Evolutionary conservation across 2,797 vertebrate genomes (phyloP).

Genomic region (Sebastes matsubarae): DNA sequence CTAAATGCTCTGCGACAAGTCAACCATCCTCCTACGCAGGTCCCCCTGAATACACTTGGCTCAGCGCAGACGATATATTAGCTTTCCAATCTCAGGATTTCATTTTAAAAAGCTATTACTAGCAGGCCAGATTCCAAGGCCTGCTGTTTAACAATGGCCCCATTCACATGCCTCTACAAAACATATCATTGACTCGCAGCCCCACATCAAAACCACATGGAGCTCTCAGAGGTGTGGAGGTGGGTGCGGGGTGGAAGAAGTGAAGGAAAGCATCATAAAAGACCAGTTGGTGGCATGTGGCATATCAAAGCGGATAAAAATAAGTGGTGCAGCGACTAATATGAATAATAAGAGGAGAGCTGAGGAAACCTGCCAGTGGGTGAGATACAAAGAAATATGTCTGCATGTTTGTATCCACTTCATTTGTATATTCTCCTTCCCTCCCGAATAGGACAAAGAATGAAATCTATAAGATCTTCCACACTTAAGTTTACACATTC

Average conservation of each 20-base stretch:
- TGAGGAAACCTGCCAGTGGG: conserved; percentile 13
- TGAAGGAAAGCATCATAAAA: conserved; percentile 25
- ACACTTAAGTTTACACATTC: not conserved
- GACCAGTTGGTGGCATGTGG: conserved; percentile 10
- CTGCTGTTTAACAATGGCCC: conserved; percentile 70
- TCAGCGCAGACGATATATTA: conserved; percentile 44
- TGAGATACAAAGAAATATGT: conserved; percentile 3
- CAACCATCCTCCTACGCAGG: conserved; percentile 42
- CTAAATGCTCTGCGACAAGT: conserved; percentile 46
- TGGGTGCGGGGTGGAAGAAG: conserved; percentile 31
- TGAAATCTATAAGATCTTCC: not conserved
- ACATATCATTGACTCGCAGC: conserved; percentile 63
- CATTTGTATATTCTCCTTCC: not conserved
- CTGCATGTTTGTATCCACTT: conserved; percentile 1
- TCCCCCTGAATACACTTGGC: conserved; percentile 41
- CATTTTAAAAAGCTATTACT: conserved; percentile 69
- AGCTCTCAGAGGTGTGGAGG: conserved; percentile 48
- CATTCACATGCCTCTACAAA: conserved; percentile 69
- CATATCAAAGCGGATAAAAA: conserved; percentile 20
- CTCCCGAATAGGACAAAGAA: not conserved
- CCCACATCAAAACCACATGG: conserved; percentile 74
- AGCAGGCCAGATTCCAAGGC: conserved; percentile 55
- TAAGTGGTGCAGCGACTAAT: conserved; percentile 8
- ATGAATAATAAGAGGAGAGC: conserved; percentile 37
- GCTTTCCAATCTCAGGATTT: conserved; percentile 69